A percentile compares a stretch with the other conserved stretches of the same genome.
phyloP scores from a whole-genome alignment of 1,140 invertebrate species.

The Platorchestia sp. region DNA sequence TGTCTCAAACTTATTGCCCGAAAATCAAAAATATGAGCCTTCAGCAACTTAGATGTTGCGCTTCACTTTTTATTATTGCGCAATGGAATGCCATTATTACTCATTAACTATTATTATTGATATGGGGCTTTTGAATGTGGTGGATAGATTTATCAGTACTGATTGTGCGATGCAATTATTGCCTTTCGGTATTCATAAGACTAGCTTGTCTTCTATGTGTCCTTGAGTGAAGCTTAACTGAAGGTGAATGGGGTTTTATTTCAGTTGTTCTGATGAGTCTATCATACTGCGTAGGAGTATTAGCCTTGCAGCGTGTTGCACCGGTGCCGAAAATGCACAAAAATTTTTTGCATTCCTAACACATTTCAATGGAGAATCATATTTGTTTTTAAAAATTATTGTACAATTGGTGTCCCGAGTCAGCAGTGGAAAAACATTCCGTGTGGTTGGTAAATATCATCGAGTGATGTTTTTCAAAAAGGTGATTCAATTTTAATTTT shows the following conservation, averaged over 20 bases:
- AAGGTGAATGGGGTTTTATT: neutral
- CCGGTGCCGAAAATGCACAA: neutral
- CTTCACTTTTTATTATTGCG: constrained; percentile 31
- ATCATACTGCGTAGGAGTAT: too few relatives aligned
- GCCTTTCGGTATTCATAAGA: neutral
- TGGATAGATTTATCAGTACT: neutral
- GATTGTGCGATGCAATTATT: constrained; percentile 13
- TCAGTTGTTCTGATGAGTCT: neutral
- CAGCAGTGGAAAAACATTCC: neutral
- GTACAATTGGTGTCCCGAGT: too few relatives aligned
- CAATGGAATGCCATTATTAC: neutral
- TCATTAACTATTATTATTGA: neutral
- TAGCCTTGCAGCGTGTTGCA: too few relatives aligned
- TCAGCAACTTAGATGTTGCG: neutral
- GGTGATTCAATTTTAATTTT: neutral
- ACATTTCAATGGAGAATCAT: neutral
- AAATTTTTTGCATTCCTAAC: neutral
- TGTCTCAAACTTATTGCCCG: neutral
- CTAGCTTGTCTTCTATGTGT: neutral
- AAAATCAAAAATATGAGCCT: constrained; percentile 30
- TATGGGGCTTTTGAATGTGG: neutral
- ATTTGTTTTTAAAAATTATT: too few relatives aligned
- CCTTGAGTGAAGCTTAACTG: neutral
- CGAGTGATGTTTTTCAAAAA: neutral
- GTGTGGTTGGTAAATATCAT: neutral